Evolutionary conservation across 2,113 vertebrate genomes (phyloP).

Genomic region (Apaloderma vittatum): DNA sequence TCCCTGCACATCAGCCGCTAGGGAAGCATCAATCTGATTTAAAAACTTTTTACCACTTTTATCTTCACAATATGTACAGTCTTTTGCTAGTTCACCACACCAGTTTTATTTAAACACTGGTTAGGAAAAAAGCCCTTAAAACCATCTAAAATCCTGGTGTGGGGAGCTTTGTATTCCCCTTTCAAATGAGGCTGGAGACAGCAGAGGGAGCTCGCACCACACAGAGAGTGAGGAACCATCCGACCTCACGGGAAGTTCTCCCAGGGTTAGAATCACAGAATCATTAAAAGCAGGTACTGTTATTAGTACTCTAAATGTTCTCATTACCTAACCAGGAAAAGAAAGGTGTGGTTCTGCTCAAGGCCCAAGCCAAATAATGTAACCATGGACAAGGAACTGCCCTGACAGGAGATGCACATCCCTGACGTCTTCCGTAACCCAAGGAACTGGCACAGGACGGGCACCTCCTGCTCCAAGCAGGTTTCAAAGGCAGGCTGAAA

Average conservation of each 20-base stretch:
- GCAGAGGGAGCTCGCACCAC: no score
- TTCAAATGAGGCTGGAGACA: not conserved
- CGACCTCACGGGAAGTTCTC: no score
- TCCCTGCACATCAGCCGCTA: not conserved
- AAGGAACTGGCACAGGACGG: not conserved
- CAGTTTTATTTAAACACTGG: not conserved
- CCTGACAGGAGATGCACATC: not conserved
- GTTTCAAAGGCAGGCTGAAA: not conserved
- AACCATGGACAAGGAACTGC: not conserved
- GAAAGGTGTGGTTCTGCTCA: accelerated
- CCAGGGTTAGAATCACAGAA: no score
- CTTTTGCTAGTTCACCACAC: not conserved
- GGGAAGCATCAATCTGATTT: not conserved
- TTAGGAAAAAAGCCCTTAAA: not conserved
- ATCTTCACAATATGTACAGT: not conserved
- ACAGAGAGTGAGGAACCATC: no score
- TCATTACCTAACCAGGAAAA: not conserved
- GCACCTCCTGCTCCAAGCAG: not conserved
- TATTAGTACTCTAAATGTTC: not conserved
- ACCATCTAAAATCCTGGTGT: not conserved
- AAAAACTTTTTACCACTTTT: not conserved
- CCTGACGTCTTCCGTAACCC: not conserved
- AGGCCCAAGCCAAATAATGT: not conserved
- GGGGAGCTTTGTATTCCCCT: not conserved
- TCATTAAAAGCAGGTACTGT: no score